Conservation (phyloP, 2,797 vertebrate genomes). For the Natrix natrix region DNA sequence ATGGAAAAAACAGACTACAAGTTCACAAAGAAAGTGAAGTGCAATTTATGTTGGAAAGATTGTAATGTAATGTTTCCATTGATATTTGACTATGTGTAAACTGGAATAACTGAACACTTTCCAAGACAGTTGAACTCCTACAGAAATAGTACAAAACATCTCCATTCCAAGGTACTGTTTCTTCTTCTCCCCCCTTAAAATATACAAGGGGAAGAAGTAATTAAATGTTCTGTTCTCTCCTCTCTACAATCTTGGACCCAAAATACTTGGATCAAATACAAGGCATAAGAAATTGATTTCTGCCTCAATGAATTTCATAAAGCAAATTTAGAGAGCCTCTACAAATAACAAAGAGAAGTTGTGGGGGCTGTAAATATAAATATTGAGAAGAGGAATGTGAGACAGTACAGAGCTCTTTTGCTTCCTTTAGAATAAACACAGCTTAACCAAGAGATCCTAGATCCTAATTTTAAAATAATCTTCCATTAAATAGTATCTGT, state of each 20-base stretch:
- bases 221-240: not conserved
- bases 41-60: not conserved
- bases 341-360: not conserved
- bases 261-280: constrained; percentile 15
- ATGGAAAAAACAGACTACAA: not conserved
- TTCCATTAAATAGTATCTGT: not conserved
- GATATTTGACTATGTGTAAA: not conserved
- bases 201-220: not conserved
- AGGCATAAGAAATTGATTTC: constrained; percentile 12
- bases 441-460: not conserved
- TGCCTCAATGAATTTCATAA: constrained; percentile 38
- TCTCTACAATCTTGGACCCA: constrained; percentile 3
- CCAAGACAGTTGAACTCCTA: not conserved
- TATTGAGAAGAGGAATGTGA: not conserved
- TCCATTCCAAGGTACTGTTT: not conserved
- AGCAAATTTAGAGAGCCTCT: constrained; percentile 25
- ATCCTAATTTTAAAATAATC: not conserved
- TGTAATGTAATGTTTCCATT: not conserved
- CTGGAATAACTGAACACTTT: not conserved
- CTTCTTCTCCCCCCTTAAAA: not conserved
- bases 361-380: not conserved
- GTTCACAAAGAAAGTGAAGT: not conserved
- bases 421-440: not conserved
- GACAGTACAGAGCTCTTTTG: not conserved
- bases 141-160: not conserved